A percentile compares a stretch with the other conserved stretches of the same genome.
Conservation (phyloP, 2,113 vertebrate genomes). For the Antennarius striatus region DNA sequence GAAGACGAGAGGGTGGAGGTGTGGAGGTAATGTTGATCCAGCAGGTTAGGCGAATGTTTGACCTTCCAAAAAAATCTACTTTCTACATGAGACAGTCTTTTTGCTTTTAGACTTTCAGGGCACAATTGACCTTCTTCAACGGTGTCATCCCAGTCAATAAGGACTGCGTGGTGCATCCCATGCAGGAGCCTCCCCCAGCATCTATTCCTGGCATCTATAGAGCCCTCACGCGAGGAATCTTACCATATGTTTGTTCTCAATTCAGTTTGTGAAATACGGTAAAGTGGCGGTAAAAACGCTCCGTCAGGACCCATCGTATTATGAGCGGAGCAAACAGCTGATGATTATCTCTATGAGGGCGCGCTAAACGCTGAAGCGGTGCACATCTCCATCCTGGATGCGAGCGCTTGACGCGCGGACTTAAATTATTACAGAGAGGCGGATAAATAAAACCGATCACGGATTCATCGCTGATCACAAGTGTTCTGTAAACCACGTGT, state of each 20-base stretch:
- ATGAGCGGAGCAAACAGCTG: slow-evolving; percentile 6
- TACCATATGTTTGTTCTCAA: not conserved
- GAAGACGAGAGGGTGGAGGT: not conserved
- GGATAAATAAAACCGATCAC: not conserved
- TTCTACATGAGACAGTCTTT: not conserved
- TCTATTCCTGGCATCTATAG: slow-evolving; percentile 9
- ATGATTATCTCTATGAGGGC: slow-evolving; percentile 25
- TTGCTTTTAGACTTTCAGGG: not conserved
- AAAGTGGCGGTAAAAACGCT: slow-evolving; percentile 2
- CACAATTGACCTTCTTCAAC: slow-evolving; percentile 42
- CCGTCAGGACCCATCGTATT: no score
- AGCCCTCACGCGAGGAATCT: not conserved
- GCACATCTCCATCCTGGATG: slow-evolving; percentile 18
- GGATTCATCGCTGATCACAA: slow-evolving; percentile 2
- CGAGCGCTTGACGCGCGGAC: slow-evolving; percentile 16
- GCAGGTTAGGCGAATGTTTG: slow-evolving; percentile 26
- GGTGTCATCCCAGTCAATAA: slow-evolving; percentile 40
- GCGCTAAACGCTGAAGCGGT: slow-evolving; percentile 24
- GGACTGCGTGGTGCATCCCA: no score
- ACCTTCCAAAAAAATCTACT: not conserved
- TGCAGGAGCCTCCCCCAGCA: not conserved
- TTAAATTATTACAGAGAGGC: not conserved
- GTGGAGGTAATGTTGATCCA: slow-evolving; percentile 11
- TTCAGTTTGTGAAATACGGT: slow-evolving; percentile 3
- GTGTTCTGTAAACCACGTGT: slow-evolving; percentile 20